Conservation (phyloP, 2,113 vertebrate species). For the Rallus limicola region DNA sequence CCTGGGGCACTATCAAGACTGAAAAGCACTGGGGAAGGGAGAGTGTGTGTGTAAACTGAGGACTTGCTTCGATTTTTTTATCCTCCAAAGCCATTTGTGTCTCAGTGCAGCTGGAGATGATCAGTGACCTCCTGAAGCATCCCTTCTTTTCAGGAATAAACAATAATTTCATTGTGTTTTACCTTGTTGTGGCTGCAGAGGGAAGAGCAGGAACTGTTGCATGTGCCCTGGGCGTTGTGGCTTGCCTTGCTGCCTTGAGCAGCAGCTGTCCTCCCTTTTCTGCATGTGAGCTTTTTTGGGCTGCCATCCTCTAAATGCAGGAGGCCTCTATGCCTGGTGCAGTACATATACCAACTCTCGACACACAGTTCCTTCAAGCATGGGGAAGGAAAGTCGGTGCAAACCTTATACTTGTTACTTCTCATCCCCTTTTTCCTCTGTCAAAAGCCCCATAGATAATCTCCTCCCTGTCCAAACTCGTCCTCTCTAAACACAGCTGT, state of each 20-base stretch:
- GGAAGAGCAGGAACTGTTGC: not conserved
- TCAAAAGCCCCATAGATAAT: not conserved
- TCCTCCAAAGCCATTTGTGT: not conserved
- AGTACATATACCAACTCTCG: rapidly evolving
- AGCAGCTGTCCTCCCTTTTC: not conserved
- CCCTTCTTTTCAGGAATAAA: not conserved
- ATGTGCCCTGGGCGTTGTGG: not conserved
- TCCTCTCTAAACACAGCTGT: not conserved
- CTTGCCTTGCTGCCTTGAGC: not conserved
- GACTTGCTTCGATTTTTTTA: not conserved
- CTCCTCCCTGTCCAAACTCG: not conserved
- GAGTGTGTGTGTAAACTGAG: not conserved
- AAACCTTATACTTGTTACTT: not conserved
- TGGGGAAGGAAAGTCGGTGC: not conserved
- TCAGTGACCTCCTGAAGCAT: not conserved
- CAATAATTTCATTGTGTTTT: not conserved
- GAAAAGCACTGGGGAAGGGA: not conserved
- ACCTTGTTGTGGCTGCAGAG: rapidly evolving
- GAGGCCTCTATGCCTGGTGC: not conserved
- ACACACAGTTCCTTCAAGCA: not conserved
- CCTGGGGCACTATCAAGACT: not conserved
- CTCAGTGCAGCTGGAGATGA: not conserved
- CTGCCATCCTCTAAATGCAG: not conserved
- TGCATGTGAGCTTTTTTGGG: not conserved
- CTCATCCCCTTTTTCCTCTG: not conserved